Evolutionary conservation across 1,140 invertebrate genomes (phyloP).

Genomic region (Eumaeus atala): DNA sequence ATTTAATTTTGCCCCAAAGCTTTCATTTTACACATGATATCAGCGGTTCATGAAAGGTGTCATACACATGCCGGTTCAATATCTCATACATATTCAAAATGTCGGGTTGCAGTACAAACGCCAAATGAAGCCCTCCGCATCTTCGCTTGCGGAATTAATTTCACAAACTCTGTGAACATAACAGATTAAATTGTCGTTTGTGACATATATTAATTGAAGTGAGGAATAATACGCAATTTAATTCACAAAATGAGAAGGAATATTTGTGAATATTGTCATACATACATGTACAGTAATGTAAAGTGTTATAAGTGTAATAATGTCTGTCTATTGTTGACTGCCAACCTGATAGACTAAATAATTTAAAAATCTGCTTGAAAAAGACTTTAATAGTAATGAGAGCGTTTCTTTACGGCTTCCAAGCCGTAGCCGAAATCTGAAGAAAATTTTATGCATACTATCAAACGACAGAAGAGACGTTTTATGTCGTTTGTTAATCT

Average conservation of each 20-base stretch:
- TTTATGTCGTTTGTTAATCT: too few species aligned
- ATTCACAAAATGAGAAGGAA: not conserved
- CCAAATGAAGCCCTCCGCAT: not conserved
- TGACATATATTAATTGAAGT: constrained; percentile 2
- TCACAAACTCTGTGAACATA: not conserved
- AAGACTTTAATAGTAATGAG: too few species aligned
- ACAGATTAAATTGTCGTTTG: constrained; percentile 5
- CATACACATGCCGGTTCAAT: constrained; percentile 35
- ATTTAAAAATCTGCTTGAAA: too few species aligned
- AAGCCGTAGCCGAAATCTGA: too few species aligned
- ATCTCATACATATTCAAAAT: constrained; percentile 55
- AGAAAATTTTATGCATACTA: too few species aligned
- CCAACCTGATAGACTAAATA: too few species aligned
- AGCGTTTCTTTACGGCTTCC: too few species aligned
- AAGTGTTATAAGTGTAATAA: too few species aligned
- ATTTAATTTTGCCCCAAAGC: constrained; percentile 5
- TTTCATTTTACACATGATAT: constrained; percentile 31
- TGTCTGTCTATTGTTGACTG: too few species aligned
- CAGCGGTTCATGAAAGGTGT: constrained; percentile 34
- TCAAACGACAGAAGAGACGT: too few species aligned
- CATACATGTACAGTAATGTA: too few species aligned
- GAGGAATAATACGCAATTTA: not conserved
- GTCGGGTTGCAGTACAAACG: not conserved
- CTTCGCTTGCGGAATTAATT: constrained; percentile 8
- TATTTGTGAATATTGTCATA: not conserved